phyloP scores from a whole-genome alignment of 2,888 invertebrate genomes.

The Drosophila lutescens region DNA sequence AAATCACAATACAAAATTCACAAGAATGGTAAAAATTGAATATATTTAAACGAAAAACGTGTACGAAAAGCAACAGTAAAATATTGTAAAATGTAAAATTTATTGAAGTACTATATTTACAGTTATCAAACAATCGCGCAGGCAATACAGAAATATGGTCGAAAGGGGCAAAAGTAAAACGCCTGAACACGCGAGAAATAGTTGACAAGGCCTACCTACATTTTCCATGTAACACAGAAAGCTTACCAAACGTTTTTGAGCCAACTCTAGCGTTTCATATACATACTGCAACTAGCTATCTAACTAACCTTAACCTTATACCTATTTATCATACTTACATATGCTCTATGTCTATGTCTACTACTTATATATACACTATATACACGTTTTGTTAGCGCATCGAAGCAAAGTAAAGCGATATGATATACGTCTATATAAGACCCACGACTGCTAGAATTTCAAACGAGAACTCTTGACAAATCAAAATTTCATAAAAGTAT shows the following conservation, averaged over 20 bases:
- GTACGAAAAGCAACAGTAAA: conserved; percentile 77
- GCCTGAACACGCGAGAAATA: conserved; percentile 6
- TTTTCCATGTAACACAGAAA: conserved; percentile 51
- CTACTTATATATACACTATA: conserved; percentile 55
- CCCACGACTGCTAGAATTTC: conserved; percentile 81
- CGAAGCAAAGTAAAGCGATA: conserved; percentile 70
- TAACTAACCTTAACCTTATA: conserved; percentile 41
- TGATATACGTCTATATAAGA: conserved; percentile 53
- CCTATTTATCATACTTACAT: conserved; percentile 53
- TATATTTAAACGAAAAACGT: conserved; percentile 66
- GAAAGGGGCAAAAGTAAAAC: conserved; percentile 9
- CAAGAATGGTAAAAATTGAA: conserved; percentile 46
- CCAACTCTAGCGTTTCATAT: conserved; percentile 76
- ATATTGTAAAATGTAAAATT: conserved; percentile 62
- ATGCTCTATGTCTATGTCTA: conserved; percentile 74
- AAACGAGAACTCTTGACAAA: conserved; percentile 79
- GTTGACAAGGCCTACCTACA: conserved; percentile 34
- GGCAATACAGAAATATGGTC: conserved; percentile 30
- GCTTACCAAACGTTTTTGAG: conserved; percentile 51
- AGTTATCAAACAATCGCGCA: conserved; percentile 39
- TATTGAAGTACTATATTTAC: conserved; percentile 49
- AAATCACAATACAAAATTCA: conserved; percentile 39
- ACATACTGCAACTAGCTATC: conserved; percentile 56
- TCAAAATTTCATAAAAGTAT: conserved; percentile 80
- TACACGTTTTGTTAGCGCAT: conserved; percentile 76